Base-by-base conservation (phyloP, 1,140 invertebrate species). In the Acromyrmex echinatior region DNA sequence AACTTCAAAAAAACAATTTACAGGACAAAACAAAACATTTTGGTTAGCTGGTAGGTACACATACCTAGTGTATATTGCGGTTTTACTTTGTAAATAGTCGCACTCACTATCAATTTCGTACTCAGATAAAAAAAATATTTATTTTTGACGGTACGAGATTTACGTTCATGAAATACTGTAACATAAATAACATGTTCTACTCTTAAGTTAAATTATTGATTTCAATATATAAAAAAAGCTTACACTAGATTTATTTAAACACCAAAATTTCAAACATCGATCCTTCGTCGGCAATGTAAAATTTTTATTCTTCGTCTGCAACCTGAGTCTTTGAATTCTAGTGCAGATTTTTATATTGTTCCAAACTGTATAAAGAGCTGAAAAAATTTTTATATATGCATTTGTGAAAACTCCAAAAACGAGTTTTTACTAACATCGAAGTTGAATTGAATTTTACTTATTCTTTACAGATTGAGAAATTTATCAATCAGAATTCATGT, bases 11-110 rank as follows among this genome's bases (percentile, higher is more conserved):
- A 60, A 66, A 16, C 39, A 62, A 82, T 74, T 62, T 82, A 49
- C 45, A 73, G 60, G 35, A 14, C 18, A 45, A 31, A n/a, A 39
- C 56, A 82, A 82, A 82, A 74, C 25, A 74, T 74, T 74, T 74
- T n/a, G 35, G 35, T 31, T 21, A 62, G 16, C 35, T 31, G 14
- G 51, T 28, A 45, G 39, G 16, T 60, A 21, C 12, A 51, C 12
- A 21, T 71, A 25, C 6, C 16, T 14, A 21, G 7, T 39, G 9
- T 56, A 65, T 31, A 45, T 68, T 65, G 80, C 4, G 80, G 35
- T 82, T 82, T 74, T 56, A 73, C 18, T 82, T 60, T 35, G 68
- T 60, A 73, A 73, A 82, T 62, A 39, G 71, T 82, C 66, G 53
- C 21, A 35, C 39, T 74, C 31, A 35, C 53, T 74, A 82, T 82